A percentile compares a stretch with the other conserved stretches of the same genome.
Conservation (phyloP, 2,797 vertebrate species). For the Buphagus erythrorhynchus region DNA sequence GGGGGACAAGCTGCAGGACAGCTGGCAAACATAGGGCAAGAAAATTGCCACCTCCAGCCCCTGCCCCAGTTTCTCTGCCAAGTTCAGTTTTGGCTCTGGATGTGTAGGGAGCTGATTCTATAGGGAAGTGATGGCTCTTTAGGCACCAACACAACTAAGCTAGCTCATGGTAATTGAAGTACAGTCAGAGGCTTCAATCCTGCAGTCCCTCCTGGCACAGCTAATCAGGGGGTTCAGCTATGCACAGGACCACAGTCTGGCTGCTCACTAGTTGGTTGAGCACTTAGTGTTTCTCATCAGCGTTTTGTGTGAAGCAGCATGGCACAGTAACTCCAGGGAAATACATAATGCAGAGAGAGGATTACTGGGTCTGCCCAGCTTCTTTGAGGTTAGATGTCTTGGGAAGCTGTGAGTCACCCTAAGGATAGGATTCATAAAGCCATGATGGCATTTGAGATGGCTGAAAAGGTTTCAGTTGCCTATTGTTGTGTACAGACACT, state of each 20-base stretch:
- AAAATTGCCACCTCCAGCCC: background rate
- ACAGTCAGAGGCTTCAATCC: background rate
- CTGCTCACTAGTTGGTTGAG: background rate
- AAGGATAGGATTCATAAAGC: background rate
- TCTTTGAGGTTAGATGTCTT: background rate
- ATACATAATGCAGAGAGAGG: background rate
- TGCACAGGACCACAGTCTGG: background rate
- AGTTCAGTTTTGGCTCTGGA: background rate
- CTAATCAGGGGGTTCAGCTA: background rate
- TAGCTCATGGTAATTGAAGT: background rate
- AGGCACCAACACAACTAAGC: background rate
- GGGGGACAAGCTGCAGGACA: background rate
- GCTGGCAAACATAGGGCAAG: background rate
- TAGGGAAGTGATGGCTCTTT: background rate
- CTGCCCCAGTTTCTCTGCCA: background rate
- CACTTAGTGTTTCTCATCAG: rapidly evolving
- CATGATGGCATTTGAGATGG: background rate
- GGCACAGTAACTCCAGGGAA: background rate
- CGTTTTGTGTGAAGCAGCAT: background rate
- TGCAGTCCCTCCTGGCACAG: background rate
- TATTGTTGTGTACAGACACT: background rate
- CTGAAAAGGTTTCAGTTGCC: background rate
- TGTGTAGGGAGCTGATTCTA: background rate
- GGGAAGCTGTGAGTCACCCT: background rate
- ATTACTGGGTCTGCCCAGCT: background rate